These are phyloP conservation scores for Lordiphosa stackelbergi DNA, from an alignment of 1,140 invertebrate species.

Conservation along the genomic window DNA sequence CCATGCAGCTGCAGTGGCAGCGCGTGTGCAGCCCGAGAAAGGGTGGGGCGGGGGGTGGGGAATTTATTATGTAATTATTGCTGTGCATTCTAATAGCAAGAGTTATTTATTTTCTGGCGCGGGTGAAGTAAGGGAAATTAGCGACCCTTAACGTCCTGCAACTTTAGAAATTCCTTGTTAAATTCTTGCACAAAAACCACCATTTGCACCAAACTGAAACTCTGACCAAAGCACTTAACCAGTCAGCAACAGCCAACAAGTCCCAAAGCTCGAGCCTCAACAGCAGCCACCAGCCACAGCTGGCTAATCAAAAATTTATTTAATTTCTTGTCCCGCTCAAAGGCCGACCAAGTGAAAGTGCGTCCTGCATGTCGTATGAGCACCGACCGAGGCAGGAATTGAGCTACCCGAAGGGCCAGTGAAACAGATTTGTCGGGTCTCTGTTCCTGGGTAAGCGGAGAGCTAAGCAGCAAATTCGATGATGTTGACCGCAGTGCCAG, in stretches of 20 bases:
- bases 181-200: neutral
- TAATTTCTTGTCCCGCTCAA: slow-evolving; percentile 57
- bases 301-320: slow-evolving; percentile 68
- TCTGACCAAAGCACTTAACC: slow-evolving; percentile 4
- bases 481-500: slow-evolving; percentile 38
- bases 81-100: slow-evolving; percentile 43
- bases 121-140: slow-evolving; percentile 6
- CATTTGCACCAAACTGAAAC: neutral
- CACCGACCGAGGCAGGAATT: slow-evolving; percentile 8
- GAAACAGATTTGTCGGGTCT: slow-evolving; percentile 22
- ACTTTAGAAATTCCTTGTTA: no score
- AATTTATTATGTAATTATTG: slow-evolving; percentile 65
- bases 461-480: slow-evolving; percentile 59
- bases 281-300: slow-evolving; percentile 10
- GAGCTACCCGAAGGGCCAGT: slow-evolving; percentile 27
- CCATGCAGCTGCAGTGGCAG: slow-evolving; percentile 6
- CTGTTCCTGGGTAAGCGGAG: slow-evolving; percentile 7
- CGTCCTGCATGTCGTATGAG: slow-evolving; percentile 32
- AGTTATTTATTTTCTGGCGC: slow-evolving; percentile 16
- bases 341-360: slow-evolving; percentile 47
- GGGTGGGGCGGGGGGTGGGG: neutral
- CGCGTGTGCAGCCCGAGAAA: slow-evolving; percentile 10
- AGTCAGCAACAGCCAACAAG: slow-evolving; percentile 4
- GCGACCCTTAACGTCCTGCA: neutral
- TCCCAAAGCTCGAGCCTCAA: neutral